phyloP scores from a whole-genome alignment of 2,113 vertebrate genomes.

The Thalassoma bifasciatum region DNA sequence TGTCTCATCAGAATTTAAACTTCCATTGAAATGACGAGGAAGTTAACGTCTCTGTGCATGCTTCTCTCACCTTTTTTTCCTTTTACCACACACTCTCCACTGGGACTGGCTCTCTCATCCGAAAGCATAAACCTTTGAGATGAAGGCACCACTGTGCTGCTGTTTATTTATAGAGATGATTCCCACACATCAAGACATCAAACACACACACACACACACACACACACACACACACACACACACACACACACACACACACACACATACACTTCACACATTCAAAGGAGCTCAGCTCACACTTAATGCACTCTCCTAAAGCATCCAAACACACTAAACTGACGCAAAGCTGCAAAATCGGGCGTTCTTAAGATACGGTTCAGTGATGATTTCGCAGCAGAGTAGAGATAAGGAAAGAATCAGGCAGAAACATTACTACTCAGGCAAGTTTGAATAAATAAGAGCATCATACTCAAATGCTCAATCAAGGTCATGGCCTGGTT shows the following conservation, averaged over 20 bases:
- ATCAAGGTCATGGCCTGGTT: not conserved
- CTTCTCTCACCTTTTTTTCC: no score
- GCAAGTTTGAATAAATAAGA: no score
- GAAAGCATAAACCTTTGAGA: constrained; percentile 3
- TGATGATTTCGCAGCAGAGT: no score
- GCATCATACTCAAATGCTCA: no score
- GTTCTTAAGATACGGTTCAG: no score
- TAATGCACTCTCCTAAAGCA: not conserved
- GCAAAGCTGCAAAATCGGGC: not conserved
- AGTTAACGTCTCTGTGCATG: no score
- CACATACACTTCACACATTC: constrained; percentile 2
- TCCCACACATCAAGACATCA: constrained; percentile 40
- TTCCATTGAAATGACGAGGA: no score
- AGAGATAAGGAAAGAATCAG: no score
- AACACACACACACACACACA: constrained; percentile 22
- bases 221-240: constrained; percentile 25
- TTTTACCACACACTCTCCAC: constrained; percentile 16
- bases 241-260: constrained; percentile 37
- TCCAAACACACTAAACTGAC: not conserved
- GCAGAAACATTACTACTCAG: no score
- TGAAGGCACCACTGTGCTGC: constrained; percentile 17
- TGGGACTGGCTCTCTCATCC: not conserved
- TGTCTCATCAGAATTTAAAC: no score
- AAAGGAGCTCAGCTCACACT: not conserved
- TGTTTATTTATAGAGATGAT: constrained; percentile 55